Evolutionary conservation across 2,888 invertebrate species (phyloP).

Genomic region (Dynastes maya): DNA sequence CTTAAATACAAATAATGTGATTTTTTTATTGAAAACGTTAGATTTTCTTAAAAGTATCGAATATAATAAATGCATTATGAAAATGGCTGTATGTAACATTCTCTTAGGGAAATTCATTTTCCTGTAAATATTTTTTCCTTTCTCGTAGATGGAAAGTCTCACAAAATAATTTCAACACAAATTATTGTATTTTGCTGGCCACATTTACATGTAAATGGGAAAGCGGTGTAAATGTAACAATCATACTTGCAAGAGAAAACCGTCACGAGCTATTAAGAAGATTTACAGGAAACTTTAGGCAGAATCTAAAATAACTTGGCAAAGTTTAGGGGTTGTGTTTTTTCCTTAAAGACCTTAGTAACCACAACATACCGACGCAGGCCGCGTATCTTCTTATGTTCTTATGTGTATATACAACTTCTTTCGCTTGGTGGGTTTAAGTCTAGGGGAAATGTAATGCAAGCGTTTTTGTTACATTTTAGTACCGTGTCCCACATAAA

Average conservation of each 20-base stretch:
- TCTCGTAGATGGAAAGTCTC: background rate
- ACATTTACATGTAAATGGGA: slow-evolving; percentile 29
- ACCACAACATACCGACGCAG: slow-evolving; percentile 36
- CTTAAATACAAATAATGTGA: too few species aligned
- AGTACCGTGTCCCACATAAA: background rate
- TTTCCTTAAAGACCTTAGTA: slow-evolving; percentile 26
- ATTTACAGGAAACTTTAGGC: slow-evolving; percentile 32
- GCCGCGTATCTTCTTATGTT: slow-evolving; percentile 33
- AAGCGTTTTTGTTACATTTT: slow-evolving; percentile 26
- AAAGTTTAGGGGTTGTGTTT: slow-evolving; percentile 33
- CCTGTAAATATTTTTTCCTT: background rate
- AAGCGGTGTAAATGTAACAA: slow-evolving; percentile 11
- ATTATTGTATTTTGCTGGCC: background rate
- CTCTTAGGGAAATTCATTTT: too few species aligned
- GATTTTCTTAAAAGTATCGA: too few species aligned
- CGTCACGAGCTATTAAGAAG: slow-evolving; percentile 35
- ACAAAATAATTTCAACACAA: slow-evolving; percentile 4
- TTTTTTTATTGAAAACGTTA: too few species aligned
- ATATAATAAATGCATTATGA: too few species aligned
- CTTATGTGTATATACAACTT: slow-evolving; percentile 32
- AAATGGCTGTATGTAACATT: too few species aligned
- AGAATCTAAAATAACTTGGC: slow-evolving; percentile 41
- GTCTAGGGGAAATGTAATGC: slow-evolving; percentile 6
- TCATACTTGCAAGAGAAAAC: slow-evolving; percentile 17
- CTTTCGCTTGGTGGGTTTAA: slow-evolving; percentile 14